These are phyloP conservation scores for Propsilocerus akamusi DNA, from an alignment of 1,140 invertebrate species.

Conservation along the genomic window DNA sequence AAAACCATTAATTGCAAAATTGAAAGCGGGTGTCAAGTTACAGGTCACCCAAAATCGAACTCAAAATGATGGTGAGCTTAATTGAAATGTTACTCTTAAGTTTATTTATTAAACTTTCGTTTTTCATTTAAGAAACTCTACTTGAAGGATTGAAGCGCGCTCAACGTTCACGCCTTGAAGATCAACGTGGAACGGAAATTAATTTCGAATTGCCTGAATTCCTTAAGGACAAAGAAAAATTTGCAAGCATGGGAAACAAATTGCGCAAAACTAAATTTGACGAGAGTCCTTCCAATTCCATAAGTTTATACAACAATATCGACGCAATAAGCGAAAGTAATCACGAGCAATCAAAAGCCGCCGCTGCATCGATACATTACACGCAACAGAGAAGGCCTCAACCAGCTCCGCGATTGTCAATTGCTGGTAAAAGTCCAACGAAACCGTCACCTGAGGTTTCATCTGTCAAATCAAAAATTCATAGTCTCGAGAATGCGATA, in stretches of 20 bases:
- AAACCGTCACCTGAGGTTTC: slow-evolving; percentile 7
- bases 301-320: slow-evolving; percentile 2
- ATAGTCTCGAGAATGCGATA: background rate
- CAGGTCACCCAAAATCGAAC: slow-evolving; percentile 38
- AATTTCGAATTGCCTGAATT: slow-evolving; percentile 67
- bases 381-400: slow-evolving; percentile 11
- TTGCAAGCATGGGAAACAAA: slow-evolving; percentile 16
- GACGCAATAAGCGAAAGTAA: too few relatives aligned
- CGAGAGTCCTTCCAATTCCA: slow-evolving; percentile 12
- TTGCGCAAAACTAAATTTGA: slow-evolving; percentile 9
- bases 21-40: slow-evolving; percentile 39
- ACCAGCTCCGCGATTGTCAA: slow-evolving; percentile 19
- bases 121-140: slow-evolving; percentile 31
- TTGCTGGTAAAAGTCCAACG: slow-evolving; percentile 10
- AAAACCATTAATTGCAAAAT: slow-evolving; percentile 46
- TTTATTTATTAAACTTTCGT: background rate
- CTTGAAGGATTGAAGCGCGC: slow-evolving; percentile 60
- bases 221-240: slow-evolving; percentile 38
- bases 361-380: background rate
- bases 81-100: background rate
- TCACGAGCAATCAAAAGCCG: background rate
- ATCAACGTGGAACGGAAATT: slow-evolving; percentile 64
- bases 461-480: background rate
- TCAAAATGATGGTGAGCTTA: slow-evolving; percentile 42
- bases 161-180: slow-evolving; percentile 53